Evolutionary conservation across 2,888 invertebrate genomes (phyloP).

Genomic region (Epinotia brunnichana): DNA sequence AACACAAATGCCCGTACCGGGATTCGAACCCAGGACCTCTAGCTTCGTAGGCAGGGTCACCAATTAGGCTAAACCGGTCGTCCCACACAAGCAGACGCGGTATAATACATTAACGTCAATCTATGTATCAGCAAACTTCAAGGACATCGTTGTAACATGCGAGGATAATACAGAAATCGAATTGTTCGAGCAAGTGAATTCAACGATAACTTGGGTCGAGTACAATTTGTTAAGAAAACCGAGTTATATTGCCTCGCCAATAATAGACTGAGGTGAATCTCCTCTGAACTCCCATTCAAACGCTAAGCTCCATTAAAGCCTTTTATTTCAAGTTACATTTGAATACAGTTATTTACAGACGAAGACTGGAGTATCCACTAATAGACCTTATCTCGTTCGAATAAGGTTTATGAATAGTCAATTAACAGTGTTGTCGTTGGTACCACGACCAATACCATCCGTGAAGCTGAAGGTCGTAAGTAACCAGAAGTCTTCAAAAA

Average conservation of each 20-base stretch:
- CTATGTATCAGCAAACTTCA: too few species aligned
- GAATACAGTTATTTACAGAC: neutral
- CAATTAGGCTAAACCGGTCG: too few species aligned
- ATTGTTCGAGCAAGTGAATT: constrained; percentile 27
- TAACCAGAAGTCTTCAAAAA: neutral
- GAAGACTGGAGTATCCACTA: neutral
- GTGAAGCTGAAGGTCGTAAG: neutral
- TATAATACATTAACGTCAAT: too few species aligned
- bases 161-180: neutral
- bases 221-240: constrained; percentile 40
- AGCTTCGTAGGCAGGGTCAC: too few species aligned
- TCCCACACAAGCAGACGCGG: too few species aligned
- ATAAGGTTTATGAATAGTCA: neutral
- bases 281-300: constrained; percentile 29
- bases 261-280: constrained; percentile 31
- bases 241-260: constrained; percentile 29
- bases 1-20: too few species aligned
- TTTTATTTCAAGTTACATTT: constrained; percentile 28
- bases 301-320: constrained; percentile 32
- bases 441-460: neutral
- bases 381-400: neutral
- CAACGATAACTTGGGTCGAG: constrained; percentile 8
- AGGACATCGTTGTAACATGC: neutral
- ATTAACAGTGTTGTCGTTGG: neutral
- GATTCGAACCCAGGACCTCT: too few species aligned